These are phyloP conservation scores for Lamprotornis superbus DNA, from an alignment of 2,113 vertebrate genomes.

Conservation along the genomic window DNA sequence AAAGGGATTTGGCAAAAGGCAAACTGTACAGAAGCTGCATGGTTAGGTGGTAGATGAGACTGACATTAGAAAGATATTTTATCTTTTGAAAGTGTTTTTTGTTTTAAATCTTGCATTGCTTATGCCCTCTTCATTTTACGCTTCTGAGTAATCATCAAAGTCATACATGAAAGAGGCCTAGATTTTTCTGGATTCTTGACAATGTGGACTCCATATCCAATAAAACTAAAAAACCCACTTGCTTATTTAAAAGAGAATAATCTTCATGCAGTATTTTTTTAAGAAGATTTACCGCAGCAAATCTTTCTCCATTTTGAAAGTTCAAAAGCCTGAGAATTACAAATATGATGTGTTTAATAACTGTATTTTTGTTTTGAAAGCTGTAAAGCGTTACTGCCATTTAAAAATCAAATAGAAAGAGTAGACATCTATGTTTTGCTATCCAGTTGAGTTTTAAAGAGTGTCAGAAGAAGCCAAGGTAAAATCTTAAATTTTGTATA, in stretches of 20 bases:
- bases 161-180: neutral
- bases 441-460: neutral
- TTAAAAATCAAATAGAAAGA: neutral
- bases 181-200: neutral
- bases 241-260: neutral
- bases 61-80: neutral
- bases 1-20: neutral
- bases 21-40: neutral
- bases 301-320: neutral
- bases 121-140: neutral
- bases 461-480: neutral
- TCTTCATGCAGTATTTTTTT: neutral
- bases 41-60: neutral
- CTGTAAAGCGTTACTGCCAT: neutral
- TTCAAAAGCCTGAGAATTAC: neutral
- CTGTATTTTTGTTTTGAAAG: neutral
- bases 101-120: neutral
- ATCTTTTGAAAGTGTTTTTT: neutral
- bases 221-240: neutral
- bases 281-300: neutral
- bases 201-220: fast-evolving
- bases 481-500: neutral
- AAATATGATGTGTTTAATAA: neutral
- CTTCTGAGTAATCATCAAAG: neutral
- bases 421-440: fast-evolving